A percentile compares a stretch with the other conserved stretches of the same genome.
Conservation (phyloP, 2,888 invertebrate genomes). For the Melitaea athalia region DNA sequence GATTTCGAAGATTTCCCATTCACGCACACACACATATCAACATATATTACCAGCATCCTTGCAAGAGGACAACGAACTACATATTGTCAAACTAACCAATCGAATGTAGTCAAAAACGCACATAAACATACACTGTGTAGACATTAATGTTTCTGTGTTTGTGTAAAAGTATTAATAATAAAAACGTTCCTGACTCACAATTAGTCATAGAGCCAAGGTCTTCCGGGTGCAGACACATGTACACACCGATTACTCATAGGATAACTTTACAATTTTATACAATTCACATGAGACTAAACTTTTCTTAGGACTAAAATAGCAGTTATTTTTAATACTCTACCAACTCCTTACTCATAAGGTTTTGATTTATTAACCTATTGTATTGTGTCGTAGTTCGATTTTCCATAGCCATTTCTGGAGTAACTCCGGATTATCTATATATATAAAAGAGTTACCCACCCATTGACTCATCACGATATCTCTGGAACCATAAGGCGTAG, state of each 20-base stretch:
- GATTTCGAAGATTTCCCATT: neutral
- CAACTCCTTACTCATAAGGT: no score
- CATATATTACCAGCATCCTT: no score
- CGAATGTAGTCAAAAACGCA: neutral
- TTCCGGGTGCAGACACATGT: constrained; percentile 14
- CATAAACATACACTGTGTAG: no score
- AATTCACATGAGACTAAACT: neutral
- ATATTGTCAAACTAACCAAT: neutral
- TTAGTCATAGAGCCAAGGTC: constrained; percentile 20
- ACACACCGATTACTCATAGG: constrained; percentile 12
- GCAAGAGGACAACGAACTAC: neutral
- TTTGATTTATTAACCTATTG: no score
- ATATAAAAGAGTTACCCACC: no score
- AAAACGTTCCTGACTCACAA: constrained; percentile 4
- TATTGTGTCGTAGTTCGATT: no score
- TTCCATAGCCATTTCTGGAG: no score
- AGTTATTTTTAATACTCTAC: no score
- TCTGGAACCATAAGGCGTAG: no score
- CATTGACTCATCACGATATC: no score
- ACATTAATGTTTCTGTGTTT: neutral
- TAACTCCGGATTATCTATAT: no score
- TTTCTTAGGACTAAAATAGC: neutral
- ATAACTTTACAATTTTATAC: neutral
- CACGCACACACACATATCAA: neutral
- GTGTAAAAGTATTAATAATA: neutral